Evolutionary conservation across 2,797 vertebrate genomes (phyloP), one percentile per base, ranked within the genome.

Genomic region (Lacerta bilineata): DNA sequence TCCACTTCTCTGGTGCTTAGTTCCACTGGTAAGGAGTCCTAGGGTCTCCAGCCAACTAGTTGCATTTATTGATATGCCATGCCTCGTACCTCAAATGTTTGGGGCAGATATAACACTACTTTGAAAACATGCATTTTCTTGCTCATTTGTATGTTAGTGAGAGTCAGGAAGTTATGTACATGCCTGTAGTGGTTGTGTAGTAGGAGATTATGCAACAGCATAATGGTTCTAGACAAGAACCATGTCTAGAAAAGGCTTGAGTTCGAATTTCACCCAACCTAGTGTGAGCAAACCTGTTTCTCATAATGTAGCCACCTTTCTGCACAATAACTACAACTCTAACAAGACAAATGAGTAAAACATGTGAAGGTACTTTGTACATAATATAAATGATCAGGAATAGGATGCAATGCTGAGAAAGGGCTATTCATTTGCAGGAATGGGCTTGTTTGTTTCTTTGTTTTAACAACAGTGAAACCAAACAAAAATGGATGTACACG

Each of bases 41-140:
- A 13, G 64, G 17, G 39, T 68, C 55, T 88, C 59, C 33, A 18
- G 80, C 64, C 1, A 0, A 13, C 78, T 5, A 89, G 91, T 88
- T 92, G 91, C 89, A 94, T 93, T 90, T 93, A 91, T 93, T 95
- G 93, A 94, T 89, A 10, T 89, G 92, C 92, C 81, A 43, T 90
- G 85, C 0, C 0, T 64, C 77, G 93, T 90, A 93, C 77, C 87
- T 87, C 0, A 1, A 88, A 90, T 50, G 33, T 29, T 59, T 61
- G 15, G 84, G 27, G 8, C 29, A 64, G 84, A 43, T 76, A 13
- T 20, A 61, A 10, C 71, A 55, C 25, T 27, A 74, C 25, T 39
- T 74, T 50, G 11, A 55, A 74, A 72, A 61, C 55, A 2, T 59
- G 46, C 46, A 11, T 36, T 61, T 20, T 20, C 59, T 61, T 20